Evolutionary conservation across 2,888 invertebrate species (phyloP).

Genomic region (Deilephila porcellus): DNA sequence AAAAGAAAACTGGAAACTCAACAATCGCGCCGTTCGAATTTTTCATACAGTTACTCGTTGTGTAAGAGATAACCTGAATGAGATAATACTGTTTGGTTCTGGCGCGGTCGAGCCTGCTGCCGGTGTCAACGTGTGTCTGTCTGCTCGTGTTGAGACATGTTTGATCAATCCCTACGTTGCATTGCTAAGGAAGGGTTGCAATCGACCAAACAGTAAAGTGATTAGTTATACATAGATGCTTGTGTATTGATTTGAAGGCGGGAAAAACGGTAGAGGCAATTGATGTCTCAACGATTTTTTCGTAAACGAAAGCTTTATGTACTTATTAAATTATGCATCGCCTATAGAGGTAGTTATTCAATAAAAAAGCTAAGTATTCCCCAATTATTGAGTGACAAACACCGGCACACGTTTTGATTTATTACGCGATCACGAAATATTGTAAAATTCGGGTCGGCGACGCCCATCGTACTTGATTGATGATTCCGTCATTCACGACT

Average conservation of each 20-base stretch:
- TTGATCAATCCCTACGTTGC: constrained; percentile 38
- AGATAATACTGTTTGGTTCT: constrained; percentile 67
- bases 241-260: neutral
- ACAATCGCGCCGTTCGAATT: constrained; percentile 57
- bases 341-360: too few species aligned
- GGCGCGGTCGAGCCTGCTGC: constrained; percentile 37
- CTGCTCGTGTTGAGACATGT: constrained; percentile 66
- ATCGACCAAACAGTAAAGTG: neutral
- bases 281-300: neutral
- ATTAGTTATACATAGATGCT: neutral
- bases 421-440: constrained; percentile 47
- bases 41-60: constrained; percentile 73
- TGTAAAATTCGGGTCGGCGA: constrained; percentile 25
- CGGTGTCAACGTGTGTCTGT: neutral
- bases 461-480: constrained; percentile 22
- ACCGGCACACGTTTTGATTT: constrained; percentile 57
- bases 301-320: too few species aligned
- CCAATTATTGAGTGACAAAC: constrained; percentile 30
- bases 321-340: too few species aligned
- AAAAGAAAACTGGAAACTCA: constrained; percentile 53
- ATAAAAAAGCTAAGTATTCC: neutral
- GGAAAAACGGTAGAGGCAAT: neutral
- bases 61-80: constrained; percentile 72
- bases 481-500: constrained; percentile 48
- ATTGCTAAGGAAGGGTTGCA: neutral